Conservation (phyloP, 2,797 vertebrate genomes). For the Eurystomus glaucurus region DNA sequence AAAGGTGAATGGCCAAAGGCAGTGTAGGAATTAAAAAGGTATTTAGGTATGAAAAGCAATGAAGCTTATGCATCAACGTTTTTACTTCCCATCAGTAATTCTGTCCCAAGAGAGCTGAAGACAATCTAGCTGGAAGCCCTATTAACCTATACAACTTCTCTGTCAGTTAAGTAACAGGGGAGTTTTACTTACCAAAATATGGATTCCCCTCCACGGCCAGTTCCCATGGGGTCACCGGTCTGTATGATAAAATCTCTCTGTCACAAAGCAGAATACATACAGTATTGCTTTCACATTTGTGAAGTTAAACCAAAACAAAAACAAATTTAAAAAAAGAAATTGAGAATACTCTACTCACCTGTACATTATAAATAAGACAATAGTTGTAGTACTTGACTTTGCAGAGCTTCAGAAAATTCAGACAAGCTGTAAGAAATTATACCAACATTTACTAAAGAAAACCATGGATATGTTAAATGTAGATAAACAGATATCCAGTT, state of each 20-base stretch:
- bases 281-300: neutral
- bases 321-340: neutral
- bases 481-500: neutral
- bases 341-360: slow-evolving; percentile 84
- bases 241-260: slow-evolving; percentile 97
- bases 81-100: neutral
- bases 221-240: slow-evolving; percentile 94
- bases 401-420: slow-evolving; percentile 98
- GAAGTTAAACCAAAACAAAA: neutral
- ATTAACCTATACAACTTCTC: neutral
- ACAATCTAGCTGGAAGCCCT: neutral
- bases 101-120: neutral
- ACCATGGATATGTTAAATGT: accelerated
- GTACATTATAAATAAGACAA: slow-evolving; percentile 96
- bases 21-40: accelerated
- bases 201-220: slow-evolving; percentile 95
- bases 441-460: neutral
- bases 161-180: neutral
- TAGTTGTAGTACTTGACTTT: slow-evolving; percentile 99
- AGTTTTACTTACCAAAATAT: slow-evolving; percentile 89
- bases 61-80: neutral
- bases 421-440: slow-evolving; percentile 86
- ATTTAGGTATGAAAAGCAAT: neutral
- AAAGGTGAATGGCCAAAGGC: neutral
- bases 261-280: neutral